These are phyloP conservation scores for Julus scanicus DNA, from an alignment of 2,888 invertebrate genomes.

Conservation along the genomic window DNA sequence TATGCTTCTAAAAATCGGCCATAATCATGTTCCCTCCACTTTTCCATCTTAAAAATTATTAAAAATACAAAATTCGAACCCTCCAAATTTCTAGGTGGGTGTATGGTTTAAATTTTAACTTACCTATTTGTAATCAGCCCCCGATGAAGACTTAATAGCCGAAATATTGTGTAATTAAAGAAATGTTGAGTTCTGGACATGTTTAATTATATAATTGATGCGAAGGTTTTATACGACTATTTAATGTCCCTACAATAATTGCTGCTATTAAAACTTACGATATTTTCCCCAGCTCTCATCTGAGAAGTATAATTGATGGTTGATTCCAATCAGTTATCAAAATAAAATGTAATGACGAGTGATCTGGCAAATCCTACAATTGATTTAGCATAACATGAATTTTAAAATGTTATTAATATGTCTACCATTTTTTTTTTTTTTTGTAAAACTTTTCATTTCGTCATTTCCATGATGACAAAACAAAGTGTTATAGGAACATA, in stretches of 20 bases:
- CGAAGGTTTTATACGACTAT: background rate
- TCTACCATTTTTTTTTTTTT: background rate
- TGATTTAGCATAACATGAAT: slow-evolving; percentile 2
- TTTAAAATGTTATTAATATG: background rate
- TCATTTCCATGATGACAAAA: background rate
- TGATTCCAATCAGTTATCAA: background rate
- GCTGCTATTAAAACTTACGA: background rate
- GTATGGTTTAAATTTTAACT: no score
- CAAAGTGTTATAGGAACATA: background rate
- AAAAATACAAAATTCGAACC: no score
- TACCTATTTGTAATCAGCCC: no score
- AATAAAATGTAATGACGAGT: background rate
- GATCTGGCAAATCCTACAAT: background rate
- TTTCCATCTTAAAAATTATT: no score
- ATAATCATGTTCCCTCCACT: no score
- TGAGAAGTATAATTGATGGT: background rate
- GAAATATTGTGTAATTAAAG: no score
- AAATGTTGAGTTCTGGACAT: no score
- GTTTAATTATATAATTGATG: no score
- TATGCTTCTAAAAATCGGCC: no score
- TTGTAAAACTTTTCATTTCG: background rate
- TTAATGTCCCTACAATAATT: background rate
- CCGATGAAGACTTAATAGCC: no score
- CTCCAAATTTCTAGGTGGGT: no score
- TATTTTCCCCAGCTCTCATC: no score